These are phyloP conservation scores for Vespertilio murinus DNA, from an alignment of 2,797 vertebrate species.

Conservation along the genomic window DNA sequence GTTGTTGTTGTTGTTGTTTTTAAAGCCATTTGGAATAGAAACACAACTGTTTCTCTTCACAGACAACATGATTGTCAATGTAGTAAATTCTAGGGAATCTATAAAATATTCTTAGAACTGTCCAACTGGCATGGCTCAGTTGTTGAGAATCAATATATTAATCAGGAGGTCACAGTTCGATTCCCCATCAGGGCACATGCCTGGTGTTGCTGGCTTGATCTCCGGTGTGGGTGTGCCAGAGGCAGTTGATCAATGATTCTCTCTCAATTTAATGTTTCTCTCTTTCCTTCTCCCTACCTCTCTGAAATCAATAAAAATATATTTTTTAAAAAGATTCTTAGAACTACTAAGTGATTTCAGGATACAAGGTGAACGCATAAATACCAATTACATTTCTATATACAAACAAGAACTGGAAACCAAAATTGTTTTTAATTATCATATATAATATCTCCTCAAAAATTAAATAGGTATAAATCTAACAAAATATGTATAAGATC, in stretches of 20 bases:
- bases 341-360: background rate
- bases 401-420: background rate
- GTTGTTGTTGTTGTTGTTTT: too few species aligned
- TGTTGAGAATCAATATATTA: too few species aligned
- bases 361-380: background rate
- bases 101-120: background rate
- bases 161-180: too few species aligned
- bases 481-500: background rate
- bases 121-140: too few species aligned
- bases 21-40: background rate
- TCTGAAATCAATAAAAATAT: too few species aligned
- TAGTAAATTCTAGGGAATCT: background rate
- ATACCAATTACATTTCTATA: background rate
- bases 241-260: too few species aligned
- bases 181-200: too few species aligned
- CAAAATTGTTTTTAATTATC: background rate
- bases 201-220: too few species aligned
- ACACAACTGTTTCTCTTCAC: background rate
- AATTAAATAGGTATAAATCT: background rate
- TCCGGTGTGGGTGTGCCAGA: too few species aligned
- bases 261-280: too few species aligned
- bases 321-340: background rate
- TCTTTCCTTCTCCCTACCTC: too few species aligned
- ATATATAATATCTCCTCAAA: background rate
- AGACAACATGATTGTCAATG: background rate